These are phyloP conservation scores for Agonum fuliginosum DNA, from an alignment of 2,888 invertebrate genomes.

Conservation along the genomic window DNA sequence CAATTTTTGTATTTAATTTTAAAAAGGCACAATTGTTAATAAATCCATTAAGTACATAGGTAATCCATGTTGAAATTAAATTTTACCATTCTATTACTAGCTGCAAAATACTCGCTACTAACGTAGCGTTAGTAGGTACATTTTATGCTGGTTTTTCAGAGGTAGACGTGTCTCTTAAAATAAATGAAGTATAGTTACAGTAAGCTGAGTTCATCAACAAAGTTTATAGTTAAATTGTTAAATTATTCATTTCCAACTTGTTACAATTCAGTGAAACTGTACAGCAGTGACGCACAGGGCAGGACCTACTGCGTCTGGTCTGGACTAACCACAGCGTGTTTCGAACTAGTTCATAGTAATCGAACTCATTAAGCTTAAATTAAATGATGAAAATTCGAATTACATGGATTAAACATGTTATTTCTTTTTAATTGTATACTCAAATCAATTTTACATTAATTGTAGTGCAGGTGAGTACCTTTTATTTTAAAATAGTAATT, in stretches of 20 bases:
- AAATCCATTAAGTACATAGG: too few relatives aligned
- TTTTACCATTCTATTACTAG: too few relatives aligned
- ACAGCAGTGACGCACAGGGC: slow-evolving; percentile 4
- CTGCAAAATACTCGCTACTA: too few relatives aligned
- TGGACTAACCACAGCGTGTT: slow-evolving; percentile 1
- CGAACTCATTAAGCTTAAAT: slow-evolving; percentile 54
- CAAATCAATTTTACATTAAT: slow-evolving; percentile 50
- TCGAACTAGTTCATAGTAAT: slow-evolving; percentile 53
- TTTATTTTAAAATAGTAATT: background rate
- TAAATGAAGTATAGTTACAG: too few relatives aligned
- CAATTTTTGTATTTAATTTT: too few relatives aligned
- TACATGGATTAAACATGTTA: slow-evolving; percentile 48
- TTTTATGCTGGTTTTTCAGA: too few relatives aligned
- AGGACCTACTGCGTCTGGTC: too few relatives aligned
- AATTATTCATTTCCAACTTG: slow-evolving; percentile 4
- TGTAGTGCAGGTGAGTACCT: slow-evolving; percentile 15
- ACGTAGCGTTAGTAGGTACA: too few relatives aligned
- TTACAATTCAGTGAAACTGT: slow-evolving; percentile 1
- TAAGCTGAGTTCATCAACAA: too few relatives aligned
- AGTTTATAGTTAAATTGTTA: slow-evolving; percentile 7
- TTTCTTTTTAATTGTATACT: slow-evolving; percentile 52
- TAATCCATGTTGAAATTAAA: too few relatives aligned
- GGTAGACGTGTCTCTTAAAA: too few relatives aligned
- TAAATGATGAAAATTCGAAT: slow-evolving; percentile 53
- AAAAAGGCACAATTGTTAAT: too few relatives aligned